phyloP scores from a whole-genome alignment of 2,113 vertebrate species.

The Perca flavescens region DNA sequence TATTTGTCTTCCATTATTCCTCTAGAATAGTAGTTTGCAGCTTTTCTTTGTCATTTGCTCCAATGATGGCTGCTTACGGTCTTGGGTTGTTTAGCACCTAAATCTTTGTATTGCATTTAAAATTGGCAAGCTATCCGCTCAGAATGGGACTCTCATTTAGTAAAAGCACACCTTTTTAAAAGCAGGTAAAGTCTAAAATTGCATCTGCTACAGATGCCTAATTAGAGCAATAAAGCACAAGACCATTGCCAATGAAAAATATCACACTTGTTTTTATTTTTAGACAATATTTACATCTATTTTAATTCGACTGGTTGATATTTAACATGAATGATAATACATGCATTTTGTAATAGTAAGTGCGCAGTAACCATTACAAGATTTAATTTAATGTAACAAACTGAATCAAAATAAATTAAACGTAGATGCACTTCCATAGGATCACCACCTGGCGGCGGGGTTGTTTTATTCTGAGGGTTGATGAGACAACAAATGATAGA shows the following conservation, averaged over 20 bases:
- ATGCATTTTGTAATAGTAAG: too few relatives aligned
- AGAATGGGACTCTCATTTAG: not conserved
- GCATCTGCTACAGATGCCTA: too few relatives aligned
- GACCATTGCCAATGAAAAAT: not conserved
- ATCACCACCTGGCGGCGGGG: conserved; percentile 45
- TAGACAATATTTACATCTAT: not conserved
- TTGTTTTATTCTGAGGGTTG: not conserved
- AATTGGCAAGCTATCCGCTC: not conserved
- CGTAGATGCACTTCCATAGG: not conserved
- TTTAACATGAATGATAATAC: not conserved
- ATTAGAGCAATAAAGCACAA: not conserved
- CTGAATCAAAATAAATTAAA: not conserved
- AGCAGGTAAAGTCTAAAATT: not conserved
- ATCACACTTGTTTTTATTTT: too few relatives aligned
- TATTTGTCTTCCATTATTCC: not conserved
- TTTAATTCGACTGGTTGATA: not conserved
- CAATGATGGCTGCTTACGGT: not conserved
- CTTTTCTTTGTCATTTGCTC: not conserved
- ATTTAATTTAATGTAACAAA: not conserved
- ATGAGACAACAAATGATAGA: not conserved
- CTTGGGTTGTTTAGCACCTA: not conserved
- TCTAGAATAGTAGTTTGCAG: not conserved
- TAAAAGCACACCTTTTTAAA: not conserved
- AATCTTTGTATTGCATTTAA: not conserved
- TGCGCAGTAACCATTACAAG: not conserved